These are phyloP conservation scores for Miltochrista miniata DNA, from an alignment of 2,888 invertebrate genomes.

Conservation along the genomic window DNA sequence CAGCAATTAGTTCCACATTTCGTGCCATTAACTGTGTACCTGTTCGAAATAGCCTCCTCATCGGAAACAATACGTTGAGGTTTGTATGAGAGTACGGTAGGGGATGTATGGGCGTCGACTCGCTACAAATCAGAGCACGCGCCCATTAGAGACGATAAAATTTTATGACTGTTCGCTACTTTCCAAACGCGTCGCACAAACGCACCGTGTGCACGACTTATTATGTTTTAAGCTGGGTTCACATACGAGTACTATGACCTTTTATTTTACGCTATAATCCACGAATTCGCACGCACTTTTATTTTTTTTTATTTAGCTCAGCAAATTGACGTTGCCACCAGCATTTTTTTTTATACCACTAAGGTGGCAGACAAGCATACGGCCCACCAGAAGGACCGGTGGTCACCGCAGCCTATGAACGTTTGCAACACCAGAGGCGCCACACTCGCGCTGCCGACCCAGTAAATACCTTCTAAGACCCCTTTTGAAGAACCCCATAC, in stretches of 20 bases:
- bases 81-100: conserved; percentile 36
- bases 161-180: conserved; percentile 70
- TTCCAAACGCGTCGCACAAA: conserved; percentile 49
- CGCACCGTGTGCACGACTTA: conserved; percentile 43
- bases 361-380: too few relatives aligned
- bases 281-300: too few relatives aligned
- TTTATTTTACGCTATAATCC: too few relatives aligned
- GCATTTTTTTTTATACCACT: too few relatives aligned
- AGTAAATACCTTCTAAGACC: too few relatives aligned
- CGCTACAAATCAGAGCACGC: conserved; percentile 65
- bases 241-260: conserved; percentile 12
- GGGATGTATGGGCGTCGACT: conserved; percentile 27
- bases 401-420: too few relatives aligned
- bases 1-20: conserved; percentile 20
- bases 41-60: conserved; percentile 37
- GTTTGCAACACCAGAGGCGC: too few relatives aligned
- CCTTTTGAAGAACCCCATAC: too few relatives aligned
- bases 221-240: conserved; percentile 34
- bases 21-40: conserved; percentile 32
- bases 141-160: conserved; percentile 76
- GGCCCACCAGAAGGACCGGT: too few relatives aligned
- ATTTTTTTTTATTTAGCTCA: too few relatives aligned
- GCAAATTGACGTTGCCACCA: too few relatives aligned
- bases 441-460: too few relatives aligned
- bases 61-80: conserved; percentile 41